Evolutionary conservation across 2,113 vertebrate species (phyloP).

Genomic region (Coreoperca whiteheadi): DNA sequence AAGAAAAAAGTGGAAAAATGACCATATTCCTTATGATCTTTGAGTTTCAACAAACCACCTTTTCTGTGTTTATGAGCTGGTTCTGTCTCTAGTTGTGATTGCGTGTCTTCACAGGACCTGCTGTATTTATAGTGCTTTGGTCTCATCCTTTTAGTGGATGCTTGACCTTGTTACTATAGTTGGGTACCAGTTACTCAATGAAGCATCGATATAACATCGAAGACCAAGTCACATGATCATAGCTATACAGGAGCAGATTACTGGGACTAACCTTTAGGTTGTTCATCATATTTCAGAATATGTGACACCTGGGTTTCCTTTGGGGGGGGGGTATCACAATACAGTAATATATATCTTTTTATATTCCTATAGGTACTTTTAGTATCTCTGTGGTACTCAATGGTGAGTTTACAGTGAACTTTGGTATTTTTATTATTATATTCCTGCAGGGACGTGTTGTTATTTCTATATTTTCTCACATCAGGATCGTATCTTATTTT

Average conservation of each 20-base stretch:
- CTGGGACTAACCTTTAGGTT: constrained; percentile 27
- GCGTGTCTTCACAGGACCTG: constrained; percentile 28
- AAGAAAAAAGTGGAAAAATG: rapidly evolving
- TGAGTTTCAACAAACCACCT: background rate
- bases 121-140: constrained; percentile 65
- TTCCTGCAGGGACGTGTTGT: constrained; percentile 30
- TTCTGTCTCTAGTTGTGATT: constrained; percentile 10
- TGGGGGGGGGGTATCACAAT: background rate
- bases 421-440: constrained; percentile 16
- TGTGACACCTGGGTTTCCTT: constrained; percentile 31
- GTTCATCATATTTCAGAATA: constrained; percentile 9
- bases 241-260: background rate
- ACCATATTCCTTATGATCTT: background rate
- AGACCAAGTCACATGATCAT: constrained; percentile 33
- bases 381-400: constrained; percentile 52
- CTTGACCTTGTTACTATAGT: constrained; percentile 68
- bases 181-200: constrained; percentile 48
- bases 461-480: background rate
- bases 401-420: constrained; percentile 40
- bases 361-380: constrained; percentile 60
- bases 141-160: constrained; percentile 71
- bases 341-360: constrained; percentile 35
- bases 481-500: background rate
- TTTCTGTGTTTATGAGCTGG: background rate
- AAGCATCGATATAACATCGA: constrained; percentile 47